phyloP scores from a whole-genome alignment of 1,140 invertebrate species.

The Papilio dardanus region DNA sequence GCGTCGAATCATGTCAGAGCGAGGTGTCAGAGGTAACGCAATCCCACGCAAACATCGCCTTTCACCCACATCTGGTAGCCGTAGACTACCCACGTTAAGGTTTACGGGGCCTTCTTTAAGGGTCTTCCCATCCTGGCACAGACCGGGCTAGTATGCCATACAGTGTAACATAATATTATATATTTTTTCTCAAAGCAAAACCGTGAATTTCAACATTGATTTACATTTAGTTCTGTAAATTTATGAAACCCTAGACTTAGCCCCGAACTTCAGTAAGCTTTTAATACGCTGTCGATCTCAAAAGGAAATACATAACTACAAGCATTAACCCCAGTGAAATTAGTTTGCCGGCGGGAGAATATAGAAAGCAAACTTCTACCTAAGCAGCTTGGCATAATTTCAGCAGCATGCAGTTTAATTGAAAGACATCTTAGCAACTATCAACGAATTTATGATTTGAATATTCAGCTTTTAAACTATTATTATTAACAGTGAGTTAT shows the following conservation, averaged over 20 bases:
- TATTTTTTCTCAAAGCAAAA: too few relatives aligned
- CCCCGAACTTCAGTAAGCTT: not conserved
- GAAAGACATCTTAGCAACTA: constrained; percentile 5
- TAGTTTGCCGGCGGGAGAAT: not conserved
- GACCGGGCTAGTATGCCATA: too few relatives aligned
- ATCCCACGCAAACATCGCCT: not conserved
- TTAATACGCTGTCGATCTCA: not conserved
- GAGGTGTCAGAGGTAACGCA: constrained; percentile 89
- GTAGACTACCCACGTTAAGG: too few relatives aligned
- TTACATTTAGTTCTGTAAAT: too few relatives aligned
- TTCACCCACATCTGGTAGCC: too few relatives aligned
- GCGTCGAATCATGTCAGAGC: constrained; percentile 95
- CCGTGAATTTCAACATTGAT: too few relatives aligned
- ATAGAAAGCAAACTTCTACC: not conserved
- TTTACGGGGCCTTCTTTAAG: too few relatives aligned
- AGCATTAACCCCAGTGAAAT: not conserved
- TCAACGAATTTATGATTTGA: not conserved
- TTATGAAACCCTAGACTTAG: not conserved
- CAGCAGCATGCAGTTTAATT: not conserved
- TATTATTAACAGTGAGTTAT: not conserved
- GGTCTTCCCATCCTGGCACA: too few relatives aligned
- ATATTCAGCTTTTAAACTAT: not conserved
- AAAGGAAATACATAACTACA: constrained; percentile 4
- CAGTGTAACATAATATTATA: too few relatives aligned
- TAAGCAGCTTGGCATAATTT: not conserved